A percentile compares a stretch with the other conserved stretches of the same genome.
phyloP scores from a whole-genome alignment of 2,797 vertebrate genomes.

The Gobionotothen gibberifrons region DNA sequence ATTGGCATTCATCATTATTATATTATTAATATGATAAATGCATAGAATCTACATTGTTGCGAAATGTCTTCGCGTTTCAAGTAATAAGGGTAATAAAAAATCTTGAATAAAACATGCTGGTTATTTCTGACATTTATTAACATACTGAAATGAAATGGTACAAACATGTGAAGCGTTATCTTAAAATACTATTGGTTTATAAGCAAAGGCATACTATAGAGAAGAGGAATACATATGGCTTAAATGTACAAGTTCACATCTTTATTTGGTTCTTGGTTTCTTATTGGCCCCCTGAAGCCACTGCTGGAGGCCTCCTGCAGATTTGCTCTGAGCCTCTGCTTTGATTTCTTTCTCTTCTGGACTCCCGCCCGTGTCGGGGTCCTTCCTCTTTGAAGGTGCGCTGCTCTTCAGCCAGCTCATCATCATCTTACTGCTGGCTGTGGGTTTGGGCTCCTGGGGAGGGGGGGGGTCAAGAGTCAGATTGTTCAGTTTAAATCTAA shows the following conservation, averaged over 20 bases:
- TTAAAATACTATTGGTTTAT: neutral
- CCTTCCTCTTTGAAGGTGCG: conserved; percentile 84
- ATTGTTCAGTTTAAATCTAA: conserved; percentile 22
- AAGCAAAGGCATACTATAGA: neutral
- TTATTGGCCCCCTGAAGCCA: conserved; percentile 84
- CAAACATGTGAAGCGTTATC: neutral
- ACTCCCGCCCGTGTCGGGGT: conserved; percentile 34
- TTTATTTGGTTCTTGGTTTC: conserved; percentile 77
- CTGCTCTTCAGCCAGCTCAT: conserved; percentile 88
- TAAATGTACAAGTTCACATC: neutral
- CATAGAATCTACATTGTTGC: conserved; percentile 85
- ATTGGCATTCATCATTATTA: conserved; percentile 80
- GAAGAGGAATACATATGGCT: neutral
- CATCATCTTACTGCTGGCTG: conserved; percentile 89
- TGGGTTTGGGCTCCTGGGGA: conserved; percentile 82
- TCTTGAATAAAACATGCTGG: conserved; percentile 78
- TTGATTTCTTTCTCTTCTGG: conserved; percentile 77
- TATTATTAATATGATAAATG: conserved; percentile 82
- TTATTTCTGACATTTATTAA: conserved; percentile 60
- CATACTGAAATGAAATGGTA: neutral
- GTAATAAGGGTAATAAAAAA: conserved; percentile 85
- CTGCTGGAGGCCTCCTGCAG: conserved; percentile 64
- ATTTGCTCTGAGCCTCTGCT: conserved; percentile 64
- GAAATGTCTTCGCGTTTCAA: conserved; percentile 85
- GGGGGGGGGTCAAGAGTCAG: conserved; percentile 15